These are phyloP conservation scores for Darevskia mixta DNA, from an alignment of 2,797 vertebrate genomes.

Conservation along the genomic window DNA sequence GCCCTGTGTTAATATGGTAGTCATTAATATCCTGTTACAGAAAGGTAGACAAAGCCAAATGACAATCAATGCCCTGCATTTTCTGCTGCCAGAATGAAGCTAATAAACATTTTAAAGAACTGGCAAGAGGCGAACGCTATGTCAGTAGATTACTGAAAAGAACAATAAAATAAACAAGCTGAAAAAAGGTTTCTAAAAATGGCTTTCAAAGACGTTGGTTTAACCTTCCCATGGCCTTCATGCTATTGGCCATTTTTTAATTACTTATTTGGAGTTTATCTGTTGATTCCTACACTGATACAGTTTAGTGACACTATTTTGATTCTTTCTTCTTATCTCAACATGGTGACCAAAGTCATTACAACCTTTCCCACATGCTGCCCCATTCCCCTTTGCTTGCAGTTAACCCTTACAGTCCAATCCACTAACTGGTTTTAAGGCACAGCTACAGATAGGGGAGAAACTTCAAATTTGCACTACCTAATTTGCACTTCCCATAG, in stretches of 20 bases:
- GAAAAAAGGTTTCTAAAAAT: constrained; percentile 5
- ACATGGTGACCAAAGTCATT: constrained; percentile 5
- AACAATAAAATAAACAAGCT: constrained; percentile 4
- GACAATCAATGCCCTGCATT: constrained; percentile 34
- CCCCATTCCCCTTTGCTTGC: neutral
- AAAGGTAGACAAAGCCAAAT: constrained; percentile 51
- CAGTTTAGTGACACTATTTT: neutral
- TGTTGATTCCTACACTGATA: constrained; percentile 30
- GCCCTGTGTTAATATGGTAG: constrained; percentile 37
- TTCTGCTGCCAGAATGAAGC: constrained; percentile 45
- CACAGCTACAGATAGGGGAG: neutral
- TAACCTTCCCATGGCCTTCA: constrained; percentile 22
- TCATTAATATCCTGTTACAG: constrained; percentile 53
- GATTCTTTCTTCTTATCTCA: constrained; percentile 16
- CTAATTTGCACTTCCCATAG: too few species aligned
- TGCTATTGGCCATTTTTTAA: constrained; percentile 39
- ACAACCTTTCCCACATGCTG: neutral
- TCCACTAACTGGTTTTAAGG: neutral
- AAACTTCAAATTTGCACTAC: too few species aligned
- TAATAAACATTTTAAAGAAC: constrained; percentile 46
- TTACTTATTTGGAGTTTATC: constrained; percentile 4
- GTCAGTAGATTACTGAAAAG: constrained; percentile 38
- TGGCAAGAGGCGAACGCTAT: constrained; percentile 45
- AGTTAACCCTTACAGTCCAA: constrained; percentile 9
- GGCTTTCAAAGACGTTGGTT: neutral